Conservation (phyloP, 2,797 vertebrate species). For the Anabacerthia variegaticeps region DNA sequence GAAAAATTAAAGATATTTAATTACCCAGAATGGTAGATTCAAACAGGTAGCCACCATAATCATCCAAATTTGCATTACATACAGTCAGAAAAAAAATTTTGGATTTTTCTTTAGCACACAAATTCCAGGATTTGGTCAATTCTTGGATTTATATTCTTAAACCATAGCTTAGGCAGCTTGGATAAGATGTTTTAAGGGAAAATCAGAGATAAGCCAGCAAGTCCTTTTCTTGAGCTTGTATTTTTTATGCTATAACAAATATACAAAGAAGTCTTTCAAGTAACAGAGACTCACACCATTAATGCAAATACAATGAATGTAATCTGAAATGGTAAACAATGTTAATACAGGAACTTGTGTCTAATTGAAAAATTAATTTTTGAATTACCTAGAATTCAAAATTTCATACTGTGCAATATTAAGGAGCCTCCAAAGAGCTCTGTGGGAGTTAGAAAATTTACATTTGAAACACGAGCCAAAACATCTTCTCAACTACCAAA, state of each 20-base stretch:
- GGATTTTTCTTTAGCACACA: neutral
- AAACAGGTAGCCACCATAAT: neutral
- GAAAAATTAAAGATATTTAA: neutral
- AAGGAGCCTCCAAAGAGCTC: neutral
- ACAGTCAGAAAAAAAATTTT: neutral
- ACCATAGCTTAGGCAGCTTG: neutral
- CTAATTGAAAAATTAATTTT: neutral
- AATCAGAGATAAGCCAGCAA: neutral
- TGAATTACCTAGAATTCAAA: neutral
- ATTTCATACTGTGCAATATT: neutral
- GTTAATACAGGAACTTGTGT: neutral
- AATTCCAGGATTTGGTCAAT: neutral
- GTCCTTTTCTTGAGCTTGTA: neutral
- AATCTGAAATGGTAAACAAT: neutral
- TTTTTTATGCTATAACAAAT: neutral
- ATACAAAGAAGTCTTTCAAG: neutral
- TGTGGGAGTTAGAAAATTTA: neutral
- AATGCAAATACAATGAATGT: neutral
- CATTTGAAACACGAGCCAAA: neutral
- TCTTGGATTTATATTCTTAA: neutral
- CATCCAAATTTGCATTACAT: neutral
- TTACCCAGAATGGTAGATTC: neutral
- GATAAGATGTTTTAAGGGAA: neutral
- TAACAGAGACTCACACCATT: neutral
- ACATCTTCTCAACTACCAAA: neutral